Evolutionary conservation across 1,140 invertebrate genomes (phyloP).

Genomic region (Cotesia chilonis): DNA sequence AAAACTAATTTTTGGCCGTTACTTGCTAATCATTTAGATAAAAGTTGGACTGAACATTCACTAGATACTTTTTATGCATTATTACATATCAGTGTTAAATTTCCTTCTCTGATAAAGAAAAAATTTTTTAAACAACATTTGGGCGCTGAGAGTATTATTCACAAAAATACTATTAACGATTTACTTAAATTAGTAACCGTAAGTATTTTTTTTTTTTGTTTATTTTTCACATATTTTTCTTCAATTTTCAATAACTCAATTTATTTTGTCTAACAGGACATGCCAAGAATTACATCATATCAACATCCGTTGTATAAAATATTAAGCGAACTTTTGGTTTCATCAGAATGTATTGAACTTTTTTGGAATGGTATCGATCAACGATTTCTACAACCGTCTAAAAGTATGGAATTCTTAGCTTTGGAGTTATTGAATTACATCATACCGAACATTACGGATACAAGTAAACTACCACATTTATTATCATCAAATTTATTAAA

Average conservation of each 20-base stretch:
- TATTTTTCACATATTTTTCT: conserved; percentile 24
- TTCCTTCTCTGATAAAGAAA: conserved; percentile 54
- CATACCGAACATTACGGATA: conserved; percentile 64
- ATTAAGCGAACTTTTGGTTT: conserved; percentile 65
- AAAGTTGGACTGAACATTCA: conserved; percentile 64
- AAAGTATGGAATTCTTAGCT: conserved; percentile 68
- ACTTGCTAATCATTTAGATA: conserved; percentile 69
- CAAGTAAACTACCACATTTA: conserved; percentile 63
- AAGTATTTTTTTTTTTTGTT: conserved; percentile 49
- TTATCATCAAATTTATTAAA: conserved; percentile 68
- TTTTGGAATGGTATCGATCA: conserved; percentile 71
- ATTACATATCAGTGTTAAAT: conserved; percentile 52
- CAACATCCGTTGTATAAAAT: conserved; percentile 71
- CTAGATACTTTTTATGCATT: conserved; percentile 62
- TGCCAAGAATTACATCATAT: conserved; percentile 67
- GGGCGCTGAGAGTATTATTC: conserved; percentile 66
- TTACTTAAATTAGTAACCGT: conserved; percentile 71
- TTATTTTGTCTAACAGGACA: conserved; percentile 60
- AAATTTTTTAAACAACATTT: conserved; percentile 68
- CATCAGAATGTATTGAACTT: conserved; percentile 60
- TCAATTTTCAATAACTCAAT: conserved; percentile 32
- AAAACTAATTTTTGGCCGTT: conserved; percentile 67
- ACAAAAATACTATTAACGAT: conserved; percentile 65
- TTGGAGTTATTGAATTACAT: conserved; percentile 67
- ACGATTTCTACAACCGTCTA: conserved; percentile 69